Evolutionary conservation across 1,140 invertebrate genomes (phyloP), one percentile per base, ranked within the genome.

Genomic region (Platyura marginata): DNA sequence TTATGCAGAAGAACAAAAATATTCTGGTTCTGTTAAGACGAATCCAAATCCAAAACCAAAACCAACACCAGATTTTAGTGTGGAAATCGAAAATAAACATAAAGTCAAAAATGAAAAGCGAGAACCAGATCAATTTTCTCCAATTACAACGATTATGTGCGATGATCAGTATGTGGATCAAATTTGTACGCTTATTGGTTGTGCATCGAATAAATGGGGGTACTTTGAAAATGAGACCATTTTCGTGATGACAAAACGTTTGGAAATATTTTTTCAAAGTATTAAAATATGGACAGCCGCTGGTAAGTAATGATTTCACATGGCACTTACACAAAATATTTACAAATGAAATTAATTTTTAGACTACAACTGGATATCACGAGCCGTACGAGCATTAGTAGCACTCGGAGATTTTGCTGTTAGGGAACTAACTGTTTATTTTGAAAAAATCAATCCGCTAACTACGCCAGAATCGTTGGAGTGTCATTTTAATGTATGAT

Each of bases 381-480:
- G 59, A 13, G 49, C 53, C 5, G 19, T 58, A 5, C 47, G 55
- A 9, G 58, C 54, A 5, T 43, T 61, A 1, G 47, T 57, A 33
- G 49, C 54, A 2, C n/a, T 61, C 10, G 59, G 58, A 1, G 59
- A 61, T 42, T 59, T 51, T 42, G 56, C 58, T 5, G 59, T 61
- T 21, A 54, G 59, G 1, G 59, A 61, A 43, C 54, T 61, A 29
- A 57, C 57, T 35, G 1, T 61, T 51, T 36, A 52, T 56, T 43
- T 46, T 10, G 55, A 58, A 32, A 55, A 57, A 39, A 40, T 61
- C 8, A 48, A 51, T 18, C 44, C 43, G 0, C 45, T 48, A 15
- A 42, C 47, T 34, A 45, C 58, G 5, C 54, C 55, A 1, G 55
- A 55, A 3, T 49, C 46, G 16, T 42, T 58, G 4, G 53, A 52